A percentile compares a stretch with the other conserved stretches of the same genome.
Conservation (phyloP, 2,113 vertebrate species). For the Entelurus aequoreus region DNA sequence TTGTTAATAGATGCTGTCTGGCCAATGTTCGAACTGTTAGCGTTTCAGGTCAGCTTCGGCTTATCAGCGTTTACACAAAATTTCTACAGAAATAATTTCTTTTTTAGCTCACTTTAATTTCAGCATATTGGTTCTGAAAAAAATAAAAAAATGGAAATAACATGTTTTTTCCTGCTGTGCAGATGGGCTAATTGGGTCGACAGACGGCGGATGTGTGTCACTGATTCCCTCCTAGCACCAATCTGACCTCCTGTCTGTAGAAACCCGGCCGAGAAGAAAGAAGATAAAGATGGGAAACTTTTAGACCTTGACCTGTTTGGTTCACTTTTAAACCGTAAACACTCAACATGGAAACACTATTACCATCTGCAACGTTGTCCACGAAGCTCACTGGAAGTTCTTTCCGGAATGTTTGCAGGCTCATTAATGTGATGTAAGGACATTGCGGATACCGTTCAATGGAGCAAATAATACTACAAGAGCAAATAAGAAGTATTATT, state of each 20-base stretch:
- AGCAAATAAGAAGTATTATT: too few species aligned
- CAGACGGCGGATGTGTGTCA: too few species aligned
- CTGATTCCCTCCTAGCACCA: too few species aligned
- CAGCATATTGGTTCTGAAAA: neutral
- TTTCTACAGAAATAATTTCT: too few species aligned
- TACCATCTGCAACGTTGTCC: slow-evolving; percentile 22
- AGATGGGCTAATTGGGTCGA: slow-evolving; percentile 58
- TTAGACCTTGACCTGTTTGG: slow-evolving; percentile 47
- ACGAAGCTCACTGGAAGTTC: slow-evolving; percentile 10
- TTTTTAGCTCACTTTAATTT: too few species aligned
- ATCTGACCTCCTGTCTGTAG: slow-evolving; percentile 32
- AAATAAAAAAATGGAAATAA: neutral
- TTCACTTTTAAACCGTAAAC: slow-evolving; percentile 30
- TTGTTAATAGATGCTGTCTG: too few species aligned
- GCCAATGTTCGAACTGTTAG: too few species aligned
- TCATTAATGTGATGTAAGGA: too few species aligned
- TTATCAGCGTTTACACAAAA: too few species aligned
- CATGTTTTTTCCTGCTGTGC: slow-evolving; percentile 6
- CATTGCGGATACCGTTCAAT: too few species aligned
- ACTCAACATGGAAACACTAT: slow-evolving; percentile 15
- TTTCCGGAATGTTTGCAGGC: neutral
- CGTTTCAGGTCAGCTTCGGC: too few species aligned
- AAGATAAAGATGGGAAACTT: slow-evolving; percentile 26
- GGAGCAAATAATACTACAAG: too few species aligned
- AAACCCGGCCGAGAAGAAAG: slow-evolving; percentile 21